Base-by-base conservation (phyloP, 2,113 vertebrate species). In the Bufo gargarizans region DNA sequence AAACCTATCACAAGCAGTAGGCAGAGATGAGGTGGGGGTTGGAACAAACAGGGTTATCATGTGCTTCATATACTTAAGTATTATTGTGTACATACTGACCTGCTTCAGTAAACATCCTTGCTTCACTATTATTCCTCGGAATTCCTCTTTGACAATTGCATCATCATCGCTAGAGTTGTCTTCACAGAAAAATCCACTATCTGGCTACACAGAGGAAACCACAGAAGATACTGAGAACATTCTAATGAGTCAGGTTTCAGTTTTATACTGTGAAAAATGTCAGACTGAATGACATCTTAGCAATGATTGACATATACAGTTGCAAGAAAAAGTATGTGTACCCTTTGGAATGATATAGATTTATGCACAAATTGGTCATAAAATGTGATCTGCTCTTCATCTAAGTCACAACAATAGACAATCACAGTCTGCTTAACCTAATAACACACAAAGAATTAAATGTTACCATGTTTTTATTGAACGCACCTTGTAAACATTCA, bases 131-230 rank as follows among this genome's bases (percentile, higher is more conserved):
- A 95, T 92, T 10, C 98, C 98, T 94, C 98, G 95, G 94, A 99
- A 99, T 91, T 99, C 97, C 90, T 98, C 97, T 90, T 96, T 99
- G 90, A 97, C 4, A 74, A 99, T 91, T 53, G 93, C 91, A 0
- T 99, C 98, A 20, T 99, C 98, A 85, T 99, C 98, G 77, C 98
- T 99, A 87, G 98, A 99, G 92, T 98, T 97, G 50, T 96, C 98
- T 90, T 99, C 98, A 74, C 96, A 98, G 95, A 96, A 99, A 90
- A 99, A 97, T 2, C 97, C 97, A 74, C 97, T 98, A 90, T 98
- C 97, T 82, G 96, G 95, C 97, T 98, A 89, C 87, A 83, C 9
- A 69, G 50, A 33, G 56, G 20, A 56, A 78, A 17, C 47, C 20
- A 86, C 82, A 50, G 79, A 61, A 80, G 55, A 59, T 80, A 59